Base-by-base conservation (phyloP, 2,888 invertebrate species). In the Tipula vernalis region DNA sequence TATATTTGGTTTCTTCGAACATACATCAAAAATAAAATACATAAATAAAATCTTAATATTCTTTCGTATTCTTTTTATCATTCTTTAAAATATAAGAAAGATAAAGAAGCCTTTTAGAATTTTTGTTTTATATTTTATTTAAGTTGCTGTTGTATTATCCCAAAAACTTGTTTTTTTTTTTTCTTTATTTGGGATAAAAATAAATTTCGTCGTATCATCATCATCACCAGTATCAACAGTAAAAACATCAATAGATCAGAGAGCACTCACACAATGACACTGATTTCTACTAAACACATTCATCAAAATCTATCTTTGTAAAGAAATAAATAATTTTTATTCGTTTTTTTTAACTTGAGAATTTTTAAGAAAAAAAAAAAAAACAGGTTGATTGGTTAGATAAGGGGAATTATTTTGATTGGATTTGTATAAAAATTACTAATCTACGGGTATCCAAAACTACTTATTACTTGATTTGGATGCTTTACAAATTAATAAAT, bases 61-160 rank as follows among this genome's bases (percentile, higher is more conserved):
- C 10, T 71, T 71, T 71, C 71, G 28, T 71, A 57, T 71, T 71
- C 28, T 28, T 71, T 71, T 71, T 71, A 28, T 71, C 71, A 51
- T 51, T 51, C 51, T 51, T 44, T 44, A 44, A 44, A 44, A 51
- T 51, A 15, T 51, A 51, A 5, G 51, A 18, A 51, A 51, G 51
- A 71, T 71, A 71, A 71, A 71, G 71, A 71, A 71, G 71, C 71
- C 71, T 71, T 71, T 71, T 71, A 71, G 71, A 71, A 71, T 71
- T 51, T 39, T 57, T 15, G 18, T 57, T 57, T 57, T 57, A 57
- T 57, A 28, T 39, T 71, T 28, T 28, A 71, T 71, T 71, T 71
- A 28, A 71, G 28, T 71, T 18, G 71, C 71, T 71, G 28, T 71
- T 71, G 71, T 71, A 71, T 71, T 71, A 71, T 71, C 71, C 71